phyloP scores from a whole-genome alignment of 1,140 invertebrate genomes.

The Heliconius congener region DNA sequence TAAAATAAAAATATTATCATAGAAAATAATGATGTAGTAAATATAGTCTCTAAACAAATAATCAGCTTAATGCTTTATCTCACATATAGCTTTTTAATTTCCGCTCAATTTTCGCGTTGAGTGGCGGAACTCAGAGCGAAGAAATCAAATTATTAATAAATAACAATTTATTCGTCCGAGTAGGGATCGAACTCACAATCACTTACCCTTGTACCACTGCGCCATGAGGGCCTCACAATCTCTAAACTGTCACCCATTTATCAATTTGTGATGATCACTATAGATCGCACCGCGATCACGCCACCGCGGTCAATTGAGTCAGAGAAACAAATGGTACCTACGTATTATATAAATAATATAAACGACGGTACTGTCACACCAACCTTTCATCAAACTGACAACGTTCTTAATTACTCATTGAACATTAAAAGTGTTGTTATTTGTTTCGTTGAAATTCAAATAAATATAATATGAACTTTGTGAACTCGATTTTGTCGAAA shows the following conservation, averaged over 20 bases:
- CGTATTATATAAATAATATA: neutral
- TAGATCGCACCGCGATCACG: constrained; percentile 43
- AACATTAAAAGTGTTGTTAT: neutral
- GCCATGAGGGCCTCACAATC: neutral
- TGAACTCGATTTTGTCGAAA: neutral
- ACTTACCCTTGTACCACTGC: too few relatives aligned
- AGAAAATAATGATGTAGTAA: too few relatives aligned
- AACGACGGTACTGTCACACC: neutral
- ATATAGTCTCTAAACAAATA: too few relatives aligned
- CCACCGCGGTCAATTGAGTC: constrained; percentile 40
- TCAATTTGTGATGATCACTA: constrained; percentile 42
- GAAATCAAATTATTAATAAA: too few relatives aligned
- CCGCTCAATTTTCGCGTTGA: too few relatives aligned
- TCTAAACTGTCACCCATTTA: constrained; percentile 39
- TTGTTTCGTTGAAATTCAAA: neutral
- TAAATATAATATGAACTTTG: neutral
- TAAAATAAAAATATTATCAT: too few relatives aligned
- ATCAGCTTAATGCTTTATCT: too few relatives aligned
- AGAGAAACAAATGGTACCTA: constrained; percentile 16
- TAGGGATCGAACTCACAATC: too few relatives aligned
- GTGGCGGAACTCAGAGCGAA: too few relatives aligned
- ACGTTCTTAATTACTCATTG: neutral
- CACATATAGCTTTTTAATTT: too few relatives aligned
- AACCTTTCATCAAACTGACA: neutral
- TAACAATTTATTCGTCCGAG: too few relatives aligned